A percentile compares a stretch with the other conserved stretches of the same genome.
These are phyloP conservation scores for Nephrotoma appendiculata DNA, from an alignment of 2,888 invertebrate species.

Conservation along the genomic window DNA sequence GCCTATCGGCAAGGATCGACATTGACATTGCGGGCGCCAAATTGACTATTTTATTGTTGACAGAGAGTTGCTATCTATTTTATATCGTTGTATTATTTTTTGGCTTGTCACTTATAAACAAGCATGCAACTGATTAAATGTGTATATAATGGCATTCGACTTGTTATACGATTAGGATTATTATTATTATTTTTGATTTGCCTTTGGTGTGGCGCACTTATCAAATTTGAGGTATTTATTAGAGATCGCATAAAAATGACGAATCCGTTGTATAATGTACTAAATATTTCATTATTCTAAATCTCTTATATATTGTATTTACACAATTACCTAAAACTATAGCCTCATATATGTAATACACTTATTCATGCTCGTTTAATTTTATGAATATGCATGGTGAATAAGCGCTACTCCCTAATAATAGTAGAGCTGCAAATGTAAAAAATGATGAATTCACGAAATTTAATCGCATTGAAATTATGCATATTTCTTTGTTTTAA, in stretches of 20 bases:
- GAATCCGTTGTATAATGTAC: background rate
- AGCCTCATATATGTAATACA: background rate
- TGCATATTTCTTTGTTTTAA: background rate
- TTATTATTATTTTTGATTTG: background rate
- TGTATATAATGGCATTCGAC: background rate
- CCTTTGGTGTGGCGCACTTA: background rate
- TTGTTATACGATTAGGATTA: background rate
- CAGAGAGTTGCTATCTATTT: background rate
- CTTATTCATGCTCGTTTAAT: background rate
- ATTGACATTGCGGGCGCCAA: no score
- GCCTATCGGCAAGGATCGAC: background rate
- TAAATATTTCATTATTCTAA: no score
- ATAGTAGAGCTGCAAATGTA: background rate
- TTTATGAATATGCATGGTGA: background rate
- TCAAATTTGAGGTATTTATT: background rate
- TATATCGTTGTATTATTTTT: background rate
- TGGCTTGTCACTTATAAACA: background rate
- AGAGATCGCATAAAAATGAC: background rate
- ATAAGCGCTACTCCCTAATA: background rate
- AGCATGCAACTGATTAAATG: background rate
- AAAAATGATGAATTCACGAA: background rate
- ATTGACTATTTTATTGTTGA: background rate
- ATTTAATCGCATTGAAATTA: background rate
- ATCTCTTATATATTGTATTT: background rate
- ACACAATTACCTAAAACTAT: background rate